Percentiles rank a stretch among this genome's conserved stretches.
Conservation (phyloP, 37 sponge, comb jelly and placozoan genomes). For the Hormiphora californensis region DNA sequence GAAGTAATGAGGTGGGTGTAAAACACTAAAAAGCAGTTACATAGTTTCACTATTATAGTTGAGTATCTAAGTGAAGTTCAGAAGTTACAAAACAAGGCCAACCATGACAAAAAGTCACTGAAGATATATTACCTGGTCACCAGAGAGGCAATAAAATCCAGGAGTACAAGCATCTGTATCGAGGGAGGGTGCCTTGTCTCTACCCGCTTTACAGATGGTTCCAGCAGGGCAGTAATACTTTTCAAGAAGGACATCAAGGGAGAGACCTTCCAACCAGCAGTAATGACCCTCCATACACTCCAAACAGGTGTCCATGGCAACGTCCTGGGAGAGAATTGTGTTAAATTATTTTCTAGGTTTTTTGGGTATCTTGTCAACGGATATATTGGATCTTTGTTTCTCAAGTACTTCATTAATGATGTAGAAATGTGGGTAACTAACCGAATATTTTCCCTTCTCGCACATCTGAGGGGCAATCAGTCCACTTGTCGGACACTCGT, state of each 20-base stretch:
- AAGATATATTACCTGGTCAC: conserved; percentile 9
- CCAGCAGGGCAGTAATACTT: conserved; percentile 46
- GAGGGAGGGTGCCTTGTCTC: neutral
- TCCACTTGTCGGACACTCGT: neutral
- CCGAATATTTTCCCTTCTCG: conserved; percentile 34
- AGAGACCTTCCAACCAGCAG: conserved; percentile 49
- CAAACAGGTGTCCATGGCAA: conserved; percentile 2
- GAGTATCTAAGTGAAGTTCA: too few relatives aligned
- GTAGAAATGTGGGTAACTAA: too few relatives aligned
- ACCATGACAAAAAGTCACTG: too few relatives aligned
- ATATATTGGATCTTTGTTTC: too few relatives aligned
- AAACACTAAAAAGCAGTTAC: too few relatives aligned
- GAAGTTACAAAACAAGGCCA: too few relatives aligned
- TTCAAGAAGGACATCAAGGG: neutral
- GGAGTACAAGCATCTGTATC: conserved; percentile 32
- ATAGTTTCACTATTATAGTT: too few relatives aligned
- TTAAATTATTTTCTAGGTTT: too few relatives aligned
- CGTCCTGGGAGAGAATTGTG: neutral
- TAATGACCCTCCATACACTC: conserved; percentile 54
- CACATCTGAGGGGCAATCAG: neutral
- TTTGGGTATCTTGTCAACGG: too few relatives aligned
- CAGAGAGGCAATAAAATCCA: conserved; percentile 55
- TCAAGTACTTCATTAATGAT: neutral
- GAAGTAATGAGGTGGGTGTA: neutral
- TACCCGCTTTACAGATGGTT: conserved; percentile 2